Conservation (phyloP, 1,140 invertebrate species). For the Agrypnia vestita region DNA sequence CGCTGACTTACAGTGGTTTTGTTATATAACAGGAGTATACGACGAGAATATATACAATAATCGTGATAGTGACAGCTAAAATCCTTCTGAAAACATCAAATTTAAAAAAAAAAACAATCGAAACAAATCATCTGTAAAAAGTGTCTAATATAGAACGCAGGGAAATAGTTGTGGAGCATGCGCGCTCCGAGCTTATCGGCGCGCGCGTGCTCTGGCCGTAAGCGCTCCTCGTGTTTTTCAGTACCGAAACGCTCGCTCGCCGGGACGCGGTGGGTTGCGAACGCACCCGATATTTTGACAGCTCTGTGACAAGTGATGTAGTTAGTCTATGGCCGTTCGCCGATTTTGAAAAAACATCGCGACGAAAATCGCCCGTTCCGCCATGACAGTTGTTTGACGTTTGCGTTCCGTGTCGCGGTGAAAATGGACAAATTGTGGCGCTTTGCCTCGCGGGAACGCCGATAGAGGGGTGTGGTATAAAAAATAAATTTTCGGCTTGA, state of each 20-base stretch:
- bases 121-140: neutral
- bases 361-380: neutral
- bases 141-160: conserved; percentile 21
- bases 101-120: no score
- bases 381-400: conserved; percentile 15
- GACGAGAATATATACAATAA: no score
- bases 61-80: no score
- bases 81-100: no score
- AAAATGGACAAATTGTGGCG: conserved; percentile 1
- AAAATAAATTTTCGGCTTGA: neutral
- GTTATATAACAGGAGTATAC: no score
- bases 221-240: conserved; percentile 26
- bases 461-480: conserved; percentile 20
- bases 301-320: neutral
- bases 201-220: conserved; percentile 19
- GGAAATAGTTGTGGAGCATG: conserved; percentile 3
- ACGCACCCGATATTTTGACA: conserved; percentile 16
- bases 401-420: neutral
- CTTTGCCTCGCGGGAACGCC: neutral
- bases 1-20: no score
- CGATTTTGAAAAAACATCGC: neutral
- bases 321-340: neutral
- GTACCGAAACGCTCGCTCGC: conserved; percentile 6
- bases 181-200: neutral
- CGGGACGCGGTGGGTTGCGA: neutral